Evolutionary conservation across 1,140 invertebrate genomes (phyloP), one percentile per base, ranked within the genome.

Genomic region (Tachypleus tridentatus): DNA sequence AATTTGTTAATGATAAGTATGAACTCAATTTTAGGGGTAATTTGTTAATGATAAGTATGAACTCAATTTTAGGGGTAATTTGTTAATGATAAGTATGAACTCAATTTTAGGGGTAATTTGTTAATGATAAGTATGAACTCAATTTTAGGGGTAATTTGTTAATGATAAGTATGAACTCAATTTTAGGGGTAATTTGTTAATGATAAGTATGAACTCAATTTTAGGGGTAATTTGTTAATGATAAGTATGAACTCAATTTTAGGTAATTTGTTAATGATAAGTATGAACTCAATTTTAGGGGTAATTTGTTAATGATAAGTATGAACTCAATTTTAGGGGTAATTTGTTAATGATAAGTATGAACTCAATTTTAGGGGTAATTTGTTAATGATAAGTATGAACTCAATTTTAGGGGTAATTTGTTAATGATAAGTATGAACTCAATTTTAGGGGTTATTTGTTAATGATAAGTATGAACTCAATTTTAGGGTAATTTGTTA

Each of bases 401-500:
- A 29, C 71, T 50, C 63, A 69, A 58, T 69, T 68, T 58, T 73
- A 77, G 74, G 95, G 93, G 49, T 82, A n/a, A n/a, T n/a, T n/a
- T n/a, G n/a, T n/a, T n/a, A n/a, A n/a, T 29, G 29, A 29, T 96
- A 29, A 29, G 29, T 29, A 54, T n/a, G n/a, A 8, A 29, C 71
- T 50, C 63, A 69, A 58, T 69, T 68, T 58, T 73, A 77, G 74
- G 95, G 93, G 49, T 82, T 98, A 57, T 77, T 98, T n/a, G n/a
- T n/a, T n/a, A n/a, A n/a, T 29, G 29, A 29, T 96, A 29, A 29
- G 29, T 29, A 54, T n/a, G n/a, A 8, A 29, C 71, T 50, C 63
- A 69, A 58, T 69, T 68, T 58, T 73, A 77, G 74, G 95, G 93
- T n/a, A n/a, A n/a, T n/a, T n/a, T n/a, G n/a, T n/a, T n/a, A n/a